These are phyloP conservation scores for Dunckerocampus dactyliophorus DNA, from an alignment of 2,113 vertebrate species.

Conservation along the genomic window DNA sequence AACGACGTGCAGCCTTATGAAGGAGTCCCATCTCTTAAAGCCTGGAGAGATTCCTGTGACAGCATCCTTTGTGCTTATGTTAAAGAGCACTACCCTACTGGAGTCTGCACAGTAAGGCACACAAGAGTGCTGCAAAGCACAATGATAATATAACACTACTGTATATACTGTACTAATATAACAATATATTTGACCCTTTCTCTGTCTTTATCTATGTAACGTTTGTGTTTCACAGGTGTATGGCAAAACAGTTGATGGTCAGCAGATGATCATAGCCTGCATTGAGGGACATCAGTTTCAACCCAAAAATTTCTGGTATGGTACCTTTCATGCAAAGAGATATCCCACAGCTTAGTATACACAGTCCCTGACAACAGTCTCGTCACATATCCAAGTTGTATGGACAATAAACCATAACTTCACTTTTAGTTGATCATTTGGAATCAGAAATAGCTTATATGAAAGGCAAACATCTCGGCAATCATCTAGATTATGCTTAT, in stretches of 20 bases:
- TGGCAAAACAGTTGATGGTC: slow-evolving; percentile 94
- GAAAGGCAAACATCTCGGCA: too few species aligned
- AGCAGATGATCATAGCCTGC: slow-evolving; percentile 95
- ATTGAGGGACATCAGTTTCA: slow-evolving; percentile 99
- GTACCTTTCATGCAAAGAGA: background rate
- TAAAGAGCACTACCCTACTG: slow-evolving; percentile 94
- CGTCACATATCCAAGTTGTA: too few species aligned
- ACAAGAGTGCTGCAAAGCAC: background rate
- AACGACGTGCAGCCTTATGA: slow-evolving; percentile 87
- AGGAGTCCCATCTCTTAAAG: slow-evolving; percentile 82
- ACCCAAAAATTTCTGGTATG: slow-evolving; percentile 98
- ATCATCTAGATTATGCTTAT: too few species aligned
- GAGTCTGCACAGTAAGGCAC: slow-evolving; percentile 86
- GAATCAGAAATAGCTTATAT: too few species aligned
- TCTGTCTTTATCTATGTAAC: background rate
- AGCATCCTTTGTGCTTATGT: slow-evolving; percentile 86
- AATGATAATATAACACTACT: background rate
- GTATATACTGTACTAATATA: background rate
- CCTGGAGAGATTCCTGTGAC: slow-evolving; percentile 92
- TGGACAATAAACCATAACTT: background rate
- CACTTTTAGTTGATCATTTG: too few species aligned
- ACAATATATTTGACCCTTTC: background rate
- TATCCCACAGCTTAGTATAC: background rate
- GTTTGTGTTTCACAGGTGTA: slow-evolving; percentile 79
- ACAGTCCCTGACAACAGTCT: background rate